Evolutionary conservation across 2,797 vertebrate species (phyloP).

Genomic region (Anas capensis): DNA sequence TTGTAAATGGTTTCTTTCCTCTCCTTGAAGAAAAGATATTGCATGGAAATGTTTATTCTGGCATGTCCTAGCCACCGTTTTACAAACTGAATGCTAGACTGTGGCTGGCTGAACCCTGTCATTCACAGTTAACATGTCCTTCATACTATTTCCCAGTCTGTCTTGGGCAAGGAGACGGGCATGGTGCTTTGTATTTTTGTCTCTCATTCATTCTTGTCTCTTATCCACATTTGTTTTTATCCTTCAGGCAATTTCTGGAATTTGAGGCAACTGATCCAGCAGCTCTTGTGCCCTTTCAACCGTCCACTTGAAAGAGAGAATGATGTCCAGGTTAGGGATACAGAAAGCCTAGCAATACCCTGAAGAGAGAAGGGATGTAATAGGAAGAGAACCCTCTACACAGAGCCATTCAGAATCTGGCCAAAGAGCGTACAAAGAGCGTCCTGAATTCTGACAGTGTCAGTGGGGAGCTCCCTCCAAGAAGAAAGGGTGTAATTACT

Average conservation of each 20-base stretch:
- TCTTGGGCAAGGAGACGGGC: not conserved
- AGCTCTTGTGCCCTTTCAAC: slow-evolving; percentile 55
- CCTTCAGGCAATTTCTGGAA: slow-evolving; percentile 40
- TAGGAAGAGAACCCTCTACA: not conserved
- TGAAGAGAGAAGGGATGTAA: not conserved
- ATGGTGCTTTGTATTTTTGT: not conserved
- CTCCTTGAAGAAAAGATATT: not conserved
- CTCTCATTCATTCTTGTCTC: not conserved
- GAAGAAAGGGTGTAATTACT: not conserved
- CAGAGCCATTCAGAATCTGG: not conserved
- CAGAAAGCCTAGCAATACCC: not conserved
- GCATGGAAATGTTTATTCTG: not conserved
- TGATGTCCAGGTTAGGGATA: slow-evolving; percentile 52
- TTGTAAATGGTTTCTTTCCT: not conserved
- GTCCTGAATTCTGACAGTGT: not conserved
- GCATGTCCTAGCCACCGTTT: not conserved
- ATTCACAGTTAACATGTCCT: not conserved
- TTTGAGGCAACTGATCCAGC: slow-evolving; percentile 63
- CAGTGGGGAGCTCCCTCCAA: not conserved
- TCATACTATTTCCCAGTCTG: not conserved
- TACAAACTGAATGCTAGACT: not conserved
- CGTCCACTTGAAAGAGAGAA: not conserved
- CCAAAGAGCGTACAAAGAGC: not conserved
- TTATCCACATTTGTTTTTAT: slow-evolving; percentile 11
- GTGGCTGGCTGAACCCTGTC: not conserved